These are phyloP conservation scores for zebrafish (Danio rerio) DNA, from an alignment of 2,113 vertebrate species.

Conservation along the genomic window GRCz12tu NC_133180.1:41268501-41269000, in stretches of 20 bases:
- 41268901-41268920: constrained; percentile 57
- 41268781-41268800: constrained; percentile 45
- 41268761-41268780: background rate
- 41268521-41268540: no score
- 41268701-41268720: background rate
- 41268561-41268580: no score
- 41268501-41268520: no score
- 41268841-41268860: constrained; percentile 57
- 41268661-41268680: background rate
- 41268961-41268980: constrained; percentile 61
- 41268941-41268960: constrained; percentile 64
- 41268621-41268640: no score
- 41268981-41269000: constrained; percentile 66
- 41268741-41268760: background rate
- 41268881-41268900: constrained; percentile 57
- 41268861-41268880: constrained; percentile 58
- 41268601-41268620: no score
- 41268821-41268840: constrained; percentile 57
- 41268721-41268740: background rate
- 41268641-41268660: no score
- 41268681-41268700: background rate
- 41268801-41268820: constrained; percentile 50
- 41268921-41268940: constrained; percentile 70
- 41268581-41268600: no score
- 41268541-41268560: no score